Base-by-base conservation (phyloP, 1,140 invertebrate genomes). In the Microvelia longipes region DNA sequence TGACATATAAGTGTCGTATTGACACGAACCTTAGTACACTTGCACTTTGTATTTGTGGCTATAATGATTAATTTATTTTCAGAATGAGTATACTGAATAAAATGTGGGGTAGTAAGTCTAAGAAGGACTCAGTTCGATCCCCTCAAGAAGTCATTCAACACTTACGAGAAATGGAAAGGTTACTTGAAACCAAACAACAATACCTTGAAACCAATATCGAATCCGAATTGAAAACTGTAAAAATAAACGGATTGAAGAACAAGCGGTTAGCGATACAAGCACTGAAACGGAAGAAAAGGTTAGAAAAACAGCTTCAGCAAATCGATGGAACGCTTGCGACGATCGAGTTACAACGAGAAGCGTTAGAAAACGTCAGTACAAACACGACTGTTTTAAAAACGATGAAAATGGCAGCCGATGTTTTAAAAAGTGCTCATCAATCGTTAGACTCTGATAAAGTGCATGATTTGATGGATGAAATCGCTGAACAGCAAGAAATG, bases 401-500 rank as follows among this genome's bases (percentile, higher is more conserved):
- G 2, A 98, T 99, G 95, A 91, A 90, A 75, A 86, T 88, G 77
- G 95, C 97, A 15, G 94, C 96, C 1, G 95, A 97, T 80, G 93
- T 96, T n/a, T 85, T 99, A 72, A 98, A 98, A 82, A 82, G 88
- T 71, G 94, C 95, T 67, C 96, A 99, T 82, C 90, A 98, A 80
- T 89, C 98, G 79, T 93, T 99, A 63, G 93, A 98, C 83, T 91
- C 96, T 65, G 94, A 98, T 81, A 88, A 98, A 83, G 95, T 98
- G 11, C 95, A 98, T 77, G 94, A 98, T 78, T 91, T 99, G 82
- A 98, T 99, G 95, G 97, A 99, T 78, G 97, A 99, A 77, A 96
- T 99, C 75, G 94, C 95, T 29, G 97, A 99, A 79, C 97, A 99
- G 81, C 96, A 99, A 81, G 96, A 99, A 80, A 90, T 99, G 60